Evolutionary conservation across 2,113 vertebrate genomes (phyloP), one percentile per base, ranked within the genome.

Genomic region (Sprattus sprattus): DNA sequence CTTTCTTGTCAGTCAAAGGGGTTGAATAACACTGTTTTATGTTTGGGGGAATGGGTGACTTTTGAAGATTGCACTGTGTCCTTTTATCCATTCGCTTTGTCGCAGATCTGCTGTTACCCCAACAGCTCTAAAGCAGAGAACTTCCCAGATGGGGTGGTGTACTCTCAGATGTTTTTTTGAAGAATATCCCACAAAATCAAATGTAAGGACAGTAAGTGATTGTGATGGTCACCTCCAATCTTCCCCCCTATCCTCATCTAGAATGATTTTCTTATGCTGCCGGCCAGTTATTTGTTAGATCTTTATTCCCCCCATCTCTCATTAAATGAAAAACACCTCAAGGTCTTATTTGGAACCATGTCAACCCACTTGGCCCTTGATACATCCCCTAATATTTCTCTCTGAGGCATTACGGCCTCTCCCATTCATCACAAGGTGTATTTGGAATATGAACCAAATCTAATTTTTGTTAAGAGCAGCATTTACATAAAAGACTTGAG

Each of bases 401-500:
- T 22, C 20, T 80, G 84, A 4, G 47, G 22, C 84, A 67, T 86
- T 86, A 84, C 25, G 64, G 39, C 0, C 75, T 46, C 8, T 20
- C 3, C 32, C 81, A 85, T 88, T 49, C 82, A 75, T 89, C 86
- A 89, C 49, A 50, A 45, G 64, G 20, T 10, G 3, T 81, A 83
- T 45, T 86, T 83, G 13, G 54, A 89, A 86, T 86, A 87, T 84
- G 80, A 81, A 78, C 83, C 83, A 83, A 86, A 84, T 86, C 60
- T 84, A 64, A 82, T 87, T 87, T 84, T 28, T 82, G 28, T 84
- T 57, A 89, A 87, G 85, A 88, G 85, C 82, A 82, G 71, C 87
- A 88, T 88, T 86, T 78, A 78, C 71, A 78, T 78, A 78, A 32
- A 78, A 39, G 13, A 11, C 10, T 28, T 78, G 25, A 78, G 28